These are phyloP conservation scores for Eurypyga helias DNA, from an alignment of 2,113 vertebrate species.

Conservation along the genomic window DNA sequence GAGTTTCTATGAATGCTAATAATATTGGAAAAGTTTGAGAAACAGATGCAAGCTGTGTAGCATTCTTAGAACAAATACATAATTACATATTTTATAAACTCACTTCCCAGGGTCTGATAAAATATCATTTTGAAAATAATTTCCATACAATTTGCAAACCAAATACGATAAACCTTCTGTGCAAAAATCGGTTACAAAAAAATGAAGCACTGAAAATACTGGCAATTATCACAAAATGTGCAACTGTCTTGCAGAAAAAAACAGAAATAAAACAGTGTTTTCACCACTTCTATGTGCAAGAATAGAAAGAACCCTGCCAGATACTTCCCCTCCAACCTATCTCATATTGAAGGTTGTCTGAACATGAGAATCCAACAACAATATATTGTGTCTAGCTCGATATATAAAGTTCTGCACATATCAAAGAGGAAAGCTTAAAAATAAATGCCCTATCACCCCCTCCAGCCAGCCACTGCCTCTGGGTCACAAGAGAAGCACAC, in stretches of 20 bases:
- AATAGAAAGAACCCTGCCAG: background rate
- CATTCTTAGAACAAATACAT: background rate
- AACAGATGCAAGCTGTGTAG: background rate
- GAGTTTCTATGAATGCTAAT: rapidly evolving
- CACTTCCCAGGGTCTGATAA: background rate
- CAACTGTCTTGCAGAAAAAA: background rate
- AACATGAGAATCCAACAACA: background rate
- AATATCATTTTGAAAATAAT: background rate
- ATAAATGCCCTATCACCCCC: background rate
- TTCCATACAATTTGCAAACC: background rate
- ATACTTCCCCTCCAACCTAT: background rate
- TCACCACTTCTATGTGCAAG: background rate
- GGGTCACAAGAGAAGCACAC: background rate
- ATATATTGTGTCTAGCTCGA: background rate
- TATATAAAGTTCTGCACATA: background rate
- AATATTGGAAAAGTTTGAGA: background rate
- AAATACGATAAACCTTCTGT: background rate
- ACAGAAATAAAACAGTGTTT: background rate
- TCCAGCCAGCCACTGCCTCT: background rate
- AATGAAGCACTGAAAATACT: background rate
- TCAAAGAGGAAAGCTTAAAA: background rate
- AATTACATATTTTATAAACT: background rate
- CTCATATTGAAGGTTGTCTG: background rate
- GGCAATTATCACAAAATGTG: background rate
- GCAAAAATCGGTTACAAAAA: background rate